Evolutionary conservation across 2,888 invertebrate species (phyloP).

Genomic region (Clivina fossor): DNA sequence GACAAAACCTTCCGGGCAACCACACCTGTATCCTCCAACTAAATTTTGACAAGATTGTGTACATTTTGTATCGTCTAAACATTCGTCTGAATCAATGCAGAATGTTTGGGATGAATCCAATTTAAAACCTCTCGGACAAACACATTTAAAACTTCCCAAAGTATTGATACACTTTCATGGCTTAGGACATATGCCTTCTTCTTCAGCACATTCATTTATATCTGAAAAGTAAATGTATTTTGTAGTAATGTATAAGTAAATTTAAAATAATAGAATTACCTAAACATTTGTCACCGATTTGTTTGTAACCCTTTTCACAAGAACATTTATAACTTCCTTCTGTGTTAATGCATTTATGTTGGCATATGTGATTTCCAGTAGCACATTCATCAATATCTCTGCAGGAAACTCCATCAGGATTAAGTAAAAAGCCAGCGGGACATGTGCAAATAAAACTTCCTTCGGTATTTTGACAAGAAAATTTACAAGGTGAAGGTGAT

Average conservation of each 20-base stretch:
- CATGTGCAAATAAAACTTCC: constrained; percentile 80
- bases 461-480: constrained; percentile 76
- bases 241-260: constrained; percentile 11
- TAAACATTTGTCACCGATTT: constrained; percentile 74
- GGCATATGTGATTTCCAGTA: constrained; percentile 74
- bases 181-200: constrained; percentile 64
- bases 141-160: constrained; percentile 78
- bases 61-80: constrained; percentile 69
- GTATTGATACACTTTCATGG: constrained; percentile 82
- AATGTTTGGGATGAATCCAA: constrained; percentile 69
- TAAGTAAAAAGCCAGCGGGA: constrained; percentile 73
- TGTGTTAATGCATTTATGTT: constrained; percentile 76
- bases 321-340: constrained; percentile 77
- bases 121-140: constrained; percentile 79
- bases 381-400: constrained; percentile 80
- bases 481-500: constrained; percentile 74
- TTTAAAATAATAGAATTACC: constrained; percentile 55
- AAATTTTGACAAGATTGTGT: constrained; percentile 76
- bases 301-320: constrained; percentile 74
- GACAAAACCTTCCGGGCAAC: constrained; percentile 71
- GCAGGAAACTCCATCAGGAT: constrained; percentile 73
- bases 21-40: constrained; percentile 72
- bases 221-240: constrained; percentile 56
- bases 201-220: constrained; percentile 77
- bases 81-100: constrained; percentile 80